Evolutionary conservation across 2,888 invertebrate species (phyloP), one percentile per base, ranked within the genome.

Genomic region (Acanthosepion pharaonis): DNA sequence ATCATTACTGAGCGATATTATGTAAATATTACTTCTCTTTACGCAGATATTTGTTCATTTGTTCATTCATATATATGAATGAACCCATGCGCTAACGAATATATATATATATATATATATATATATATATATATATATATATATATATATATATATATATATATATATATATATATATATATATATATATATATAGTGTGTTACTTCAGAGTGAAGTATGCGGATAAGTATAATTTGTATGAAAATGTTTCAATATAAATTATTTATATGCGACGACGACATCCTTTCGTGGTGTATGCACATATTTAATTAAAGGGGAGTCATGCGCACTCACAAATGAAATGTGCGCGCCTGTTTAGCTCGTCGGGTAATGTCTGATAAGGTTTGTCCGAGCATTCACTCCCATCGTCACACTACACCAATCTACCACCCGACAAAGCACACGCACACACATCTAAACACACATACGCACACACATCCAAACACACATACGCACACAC

Each of bases 61-160:
- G 42, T 42, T 42, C 42, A 42, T 42, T 42, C 42, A 42, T 42
- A 42, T 42, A 42, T 42, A 42, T 42, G 42, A 42, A 42, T 42
- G 42, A 42, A 42, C 42, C 1, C 3, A 42, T 42, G 3, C 28
- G 9, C 9, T n/a, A 28, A 78, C 9, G 28, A 28, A 78, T 78
- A 78, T 78, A 78, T 78, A 78, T 28, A 55, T 55, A 78, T n/a
- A 78, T 28, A 78, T 78, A 49, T 92, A 92, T 92, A 92, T 33
- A 92, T 92, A 92, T 92, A 42, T 92, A n/a, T 92, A 55, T 94
- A 53, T 48, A 48, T 94, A n/a, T 78, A 78, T 78, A 78, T 78
- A 78, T 28, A 55, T 55, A 78, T 78, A 78, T 28, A 78, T 78
- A 49, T 92, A 92, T 92, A 92, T 33, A 92, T 92, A 92, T 92